Base-by-base conservation (phyloP, 2,888 invertebrate species). In the Macrostomum cliftonense region DNA sequence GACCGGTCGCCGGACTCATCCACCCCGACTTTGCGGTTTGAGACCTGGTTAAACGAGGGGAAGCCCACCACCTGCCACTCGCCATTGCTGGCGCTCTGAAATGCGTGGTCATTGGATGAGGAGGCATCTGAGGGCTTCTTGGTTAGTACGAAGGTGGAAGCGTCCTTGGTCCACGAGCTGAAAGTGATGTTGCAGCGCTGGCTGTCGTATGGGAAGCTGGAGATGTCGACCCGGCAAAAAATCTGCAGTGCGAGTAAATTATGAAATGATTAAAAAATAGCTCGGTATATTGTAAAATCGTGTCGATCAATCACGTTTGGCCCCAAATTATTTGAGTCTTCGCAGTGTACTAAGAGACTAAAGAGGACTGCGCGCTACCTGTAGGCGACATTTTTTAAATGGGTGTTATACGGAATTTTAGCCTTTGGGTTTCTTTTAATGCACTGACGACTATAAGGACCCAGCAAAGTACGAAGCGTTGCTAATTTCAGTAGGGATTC, bases 21-120 rank as follows among this genome's bases (percentile, higher is more conserved):
- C 16, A 16, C 49, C 2, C 49, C 49, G 7, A 50, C 37, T 39
- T 16, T 16, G 20, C 21, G 49, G 39, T 19, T 37, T 5, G 37
- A 13, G n/a, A 36, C 19, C 12, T 46, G 28, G n/a, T 47, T 21
- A 16, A 21, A 50, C 12, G 50, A 45, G 20, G 50, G 50, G 28
- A 50, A 50, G 28, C 48, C 50, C 12, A 47, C 14, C 12, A 50
- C 50, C 13, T 50, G 46, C 50, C 50, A 50, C 39, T 50, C 50
- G 39, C 50, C 50, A 14, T 50, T 50, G 36, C 50, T 50, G 12
- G 50, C 38, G 17, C 42, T 20, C 40, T 50, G 47, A 14, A 50
- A 50, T 2, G 50, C 47, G 37, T 50, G 50, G 14, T 47, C 50
- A 14, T 42, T 20, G 14, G 37, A 19, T 28, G 28, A 28, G 16